A percentile compares a stretch with the other conserved stretches of the same genome.
Conservation (phyloP, 2,888 invertebrate genomes). For the Caenorhabditis becei region DNA sequence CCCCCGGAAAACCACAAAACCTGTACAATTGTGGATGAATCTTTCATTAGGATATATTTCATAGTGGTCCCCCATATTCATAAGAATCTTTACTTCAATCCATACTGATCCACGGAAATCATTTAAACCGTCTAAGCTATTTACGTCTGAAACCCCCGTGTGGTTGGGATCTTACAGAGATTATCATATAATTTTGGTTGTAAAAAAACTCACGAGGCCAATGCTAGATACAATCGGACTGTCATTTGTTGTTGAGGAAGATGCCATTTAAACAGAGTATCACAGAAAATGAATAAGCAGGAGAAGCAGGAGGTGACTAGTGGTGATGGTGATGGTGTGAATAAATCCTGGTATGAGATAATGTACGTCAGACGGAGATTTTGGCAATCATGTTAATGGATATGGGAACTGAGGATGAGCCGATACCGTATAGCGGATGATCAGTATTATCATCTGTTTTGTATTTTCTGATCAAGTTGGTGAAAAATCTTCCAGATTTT, state of each 20-base stretch:
- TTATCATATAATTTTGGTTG: neutral
- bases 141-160: neutral
- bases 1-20: too few species aligned
- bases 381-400: constrained; percentile 31
- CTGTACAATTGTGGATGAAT: too few species aligned
- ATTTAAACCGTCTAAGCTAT: constrained; percentile 14
- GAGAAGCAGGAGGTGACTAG: constrained; percentile 1
- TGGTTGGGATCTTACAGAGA: neutral
- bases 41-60: too few species aligned
- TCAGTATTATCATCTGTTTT: constrained; percentile 21
- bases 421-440: constrained; percentile 17
- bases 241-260: constrained; percentile 28
- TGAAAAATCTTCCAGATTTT: too few species aligned
- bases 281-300: constrained; percentile 4
- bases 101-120: constrained; percentile 17
- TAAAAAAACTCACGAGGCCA: constrained; percentile 26
- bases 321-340: neutral
- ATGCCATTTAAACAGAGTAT: neutral
- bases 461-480: too few species aligned
- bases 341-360: neutral
- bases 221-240: constrained; percentile 15
- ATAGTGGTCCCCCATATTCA: too few species aligned
- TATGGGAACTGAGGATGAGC: constrained; percentile 10
- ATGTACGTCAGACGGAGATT: constrained; percentile 1
- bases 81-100: constrained; percentile 6